Conservation (phyloP, 2,113 vertebrate species). For the Rhinichthys klamathensis region DNA sequence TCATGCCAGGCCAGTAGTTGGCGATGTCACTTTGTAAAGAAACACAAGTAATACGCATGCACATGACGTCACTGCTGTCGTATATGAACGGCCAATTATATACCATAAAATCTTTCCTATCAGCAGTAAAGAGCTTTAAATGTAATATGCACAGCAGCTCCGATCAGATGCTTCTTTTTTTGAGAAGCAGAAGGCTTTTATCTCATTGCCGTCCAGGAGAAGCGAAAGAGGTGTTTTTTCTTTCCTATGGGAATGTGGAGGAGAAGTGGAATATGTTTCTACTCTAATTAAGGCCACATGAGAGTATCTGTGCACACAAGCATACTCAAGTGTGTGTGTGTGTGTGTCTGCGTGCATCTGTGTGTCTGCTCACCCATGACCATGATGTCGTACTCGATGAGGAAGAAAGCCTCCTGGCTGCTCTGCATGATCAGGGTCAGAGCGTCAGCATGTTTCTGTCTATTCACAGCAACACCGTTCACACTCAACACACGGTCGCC, state of each 20-base stretch:
- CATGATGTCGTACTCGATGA: slow-evolving; percentile 94
- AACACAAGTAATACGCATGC: too few relatives aligned
- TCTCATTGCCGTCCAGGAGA: neutral
- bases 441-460: slow-evolving; percentile 87
- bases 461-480: slow-evolving; percentile 89
- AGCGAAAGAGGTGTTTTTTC: neutral
- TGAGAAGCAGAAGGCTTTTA: neutral
- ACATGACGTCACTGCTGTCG: too few relatives aligned
- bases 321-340: slow-evolving; percentile 5
- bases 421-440: slow-evolving; percentile 89
- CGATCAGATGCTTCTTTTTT: neutral
- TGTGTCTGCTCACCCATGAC: slow-evolving; percentile 85
- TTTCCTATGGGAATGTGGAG: slow-evolving; percentile 1
- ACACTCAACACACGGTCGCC: slow-evolving; percentile 91
- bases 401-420: slow-evolving; percentile 91
- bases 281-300: slow-evolving; percentile 23
- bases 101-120: too few relatives aligned
- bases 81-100: too few relatives aligned
- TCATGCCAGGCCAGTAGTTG: too few relatives aligned
- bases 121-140: neutral
- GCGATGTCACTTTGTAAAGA: too few relatives aligned
- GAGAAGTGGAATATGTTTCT: slow-evolving; percentile 13
- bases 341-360: neutral
- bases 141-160: neutral
- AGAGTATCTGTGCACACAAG: slow-evolving; percentile 41